These are phyloP conservation scores for Hirtodrosophila alboralis DNA, from an alignment of 2,888 invertebrate species.

Conservation along the genomic window DNA sequence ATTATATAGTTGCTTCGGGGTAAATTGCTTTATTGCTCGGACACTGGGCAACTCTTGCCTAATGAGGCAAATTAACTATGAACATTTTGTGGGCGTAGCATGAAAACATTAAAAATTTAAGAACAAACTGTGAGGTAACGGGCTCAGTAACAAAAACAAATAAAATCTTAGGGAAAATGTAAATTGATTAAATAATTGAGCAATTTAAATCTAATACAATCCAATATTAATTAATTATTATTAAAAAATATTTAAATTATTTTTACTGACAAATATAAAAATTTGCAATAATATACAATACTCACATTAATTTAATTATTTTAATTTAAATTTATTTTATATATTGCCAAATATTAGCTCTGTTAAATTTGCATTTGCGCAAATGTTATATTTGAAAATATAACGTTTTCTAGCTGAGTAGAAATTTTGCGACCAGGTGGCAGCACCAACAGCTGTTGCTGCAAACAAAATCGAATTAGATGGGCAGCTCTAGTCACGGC, in stretches of 20 bases:
- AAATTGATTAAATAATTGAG: slow-evolving; percentile 1
- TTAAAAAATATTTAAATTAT: too few relatives aligned
- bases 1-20: slow-evolving; percentile 56
- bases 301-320: too few relatives aligned
- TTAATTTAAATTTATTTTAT: too few relatives aligned
- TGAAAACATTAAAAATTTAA: slow-evolving; percentile 63
- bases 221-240: too few relatives aligned
- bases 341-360: too few relatives aligned
- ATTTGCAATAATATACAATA: too few relatives aligned
- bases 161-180: neutral
- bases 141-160: neutral
- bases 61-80: slow-evolving; percentile 31
- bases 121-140: neutral
- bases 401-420: neutral
- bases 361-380: too few relatives aligned
- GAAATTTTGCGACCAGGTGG: slow-evolving; percentile 21
- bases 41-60: slow-evolving; percentile 50
- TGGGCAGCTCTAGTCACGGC: slow-evolving; percentile 28
- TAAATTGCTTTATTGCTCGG: slow-evolving; percentile 57
- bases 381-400: neutral
- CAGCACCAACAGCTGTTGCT: slow-evolving; percentile 50
- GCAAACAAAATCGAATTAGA: slow-evolving; percentile 3
- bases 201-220: neutral
- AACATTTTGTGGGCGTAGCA: slow-evolving; percentile 42
- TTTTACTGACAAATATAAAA: too few relatives aligned